phyloP scores from a whole-genome alignment of 2,888 invertebrate species.

The Cenopis cana region DNA sequence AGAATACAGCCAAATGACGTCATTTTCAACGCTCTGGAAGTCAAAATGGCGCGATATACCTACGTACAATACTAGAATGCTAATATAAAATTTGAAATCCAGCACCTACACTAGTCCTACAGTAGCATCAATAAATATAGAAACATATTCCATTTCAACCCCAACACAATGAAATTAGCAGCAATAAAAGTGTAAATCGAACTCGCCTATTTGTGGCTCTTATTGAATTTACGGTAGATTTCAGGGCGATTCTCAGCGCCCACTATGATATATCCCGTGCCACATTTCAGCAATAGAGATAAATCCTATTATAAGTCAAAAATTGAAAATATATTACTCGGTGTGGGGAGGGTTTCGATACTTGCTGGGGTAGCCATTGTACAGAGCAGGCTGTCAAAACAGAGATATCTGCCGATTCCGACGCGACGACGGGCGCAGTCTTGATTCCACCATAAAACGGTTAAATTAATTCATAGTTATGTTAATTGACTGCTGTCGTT shows the following conservation, averaged over 20 bases:
- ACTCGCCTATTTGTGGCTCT: constrained; percentile 37
- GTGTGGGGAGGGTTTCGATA: constrained; percentile 68
- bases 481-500: constrained; percentile 19
- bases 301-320: constrained; percentile 76
- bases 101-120: not conserved
- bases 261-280: constrained; percentile 43
- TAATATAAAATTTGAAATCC: constrained; percentile 1
- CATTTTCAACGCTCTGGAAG: constrained; percentile 9
- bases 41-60: not conserved
- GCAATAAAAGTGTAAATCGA: constrained; percentile 47
- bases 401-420: constrained; percentile 65
- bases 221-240: constrained; percentile 45
- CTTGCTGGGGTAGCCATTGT: constrained; percentile 63
- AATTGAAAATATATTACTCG: constrained; percentile 82
- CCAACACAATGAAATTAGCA: constrained; percentile 44
- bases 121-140: constrained; percentile 5
- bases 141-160: constrained; percentile 16
- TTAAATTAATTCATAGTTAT: constrained; percentile 53
- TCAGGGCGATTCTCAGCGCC: constrained; percentile 41
- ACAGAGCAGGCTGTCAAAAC: constrained; percentile 74
- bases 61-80: not conserved
- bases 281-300: constrained; percentile 51
- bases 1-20: constrained; percentile 48
- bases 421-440: constrained; percentile 54
- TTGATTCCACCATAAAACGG: constrained; percentile 60